Percentiles rank a stretch among this genome's conserved stretches.
Conservation (phyloP, 2,888 invertebrate species). For the Dendrolimus pini region DNA sequence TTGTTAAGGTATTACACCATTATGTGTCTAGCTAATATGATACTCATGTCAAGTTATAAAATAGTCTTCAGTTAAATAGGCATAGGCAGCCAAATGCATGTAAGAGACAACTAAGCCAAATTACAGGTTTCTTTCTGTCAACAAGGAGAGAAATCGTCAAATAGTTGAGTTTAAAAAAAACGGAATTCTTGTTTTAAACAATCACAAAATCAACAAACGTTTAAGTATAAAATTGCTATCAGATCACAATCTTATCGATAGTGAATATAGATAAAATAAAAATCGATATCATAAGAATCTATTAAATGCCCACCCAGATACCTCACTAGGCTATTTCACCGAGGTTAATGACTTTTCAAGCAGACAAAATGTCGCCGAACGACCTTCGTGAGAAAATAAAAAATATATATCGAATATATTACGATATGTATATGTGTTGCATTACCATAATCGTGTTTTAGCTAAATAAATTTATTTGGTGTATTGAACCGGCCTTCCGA, state of each 20-base stretch:
- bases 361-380: slow-evolving; percentile 61
- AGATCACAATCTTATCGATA: neutral
- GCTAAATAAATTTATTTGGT: slow-evolving; percentile 38
- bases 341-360: slow-evolving; percentile 47
- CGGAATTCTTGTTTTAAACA: neutral
- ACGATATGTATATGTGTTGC: slow-evolving; percentile 24
- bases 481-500: slow-evolving; percentile 2
- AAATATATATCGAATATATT: slow-evolving; percentile 25
- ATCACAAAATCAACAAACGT: neutral
- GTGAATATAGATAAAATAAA: neutral
- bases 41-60: no score
- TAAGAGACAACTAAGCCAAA: no score
- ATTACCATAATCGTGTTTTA: slow-evolving; percentile 65
- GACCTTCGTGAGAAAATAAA: slow-evolving; percentile 56
- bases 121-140: no score
- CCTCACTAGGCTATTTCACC: slow-evolving; percentile 11
- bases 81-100: no score
- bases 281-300: slow-evolving; percentile 13
- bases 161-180: neutral
- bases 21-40: no score
- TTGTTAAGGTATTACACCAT: no score
- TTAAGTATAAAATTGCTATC: no score
- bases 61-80: no score
- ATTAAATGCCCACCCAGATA: neutral
- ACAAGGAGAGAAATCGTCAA: no score